phyloP scores from a whole-genome alignment of 2,797 vertebrate species.

The Ficedula albicollis region DNA sequence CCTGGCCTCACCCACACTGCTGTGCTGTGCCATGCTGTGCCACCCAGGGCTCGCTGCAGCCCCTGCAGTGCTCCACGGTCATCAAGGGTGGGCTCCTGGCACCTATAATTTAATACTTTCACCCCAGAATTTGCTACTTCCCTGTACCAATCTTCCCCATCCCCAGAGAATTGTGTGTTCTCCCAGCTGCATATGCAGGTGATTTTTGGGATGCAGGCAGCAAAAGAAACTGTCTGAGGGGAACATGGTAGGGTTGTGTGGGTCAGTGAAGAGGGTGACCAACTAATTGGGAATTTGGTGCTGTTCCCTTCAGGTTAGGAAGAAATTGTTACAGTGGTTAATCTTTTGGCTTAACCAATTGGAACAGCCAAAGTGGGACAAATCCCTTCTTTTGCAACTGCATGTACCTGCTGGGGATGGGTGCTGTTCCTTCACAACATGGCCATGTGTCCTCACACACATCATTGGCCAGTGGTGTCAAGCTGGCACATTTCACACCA shows the following conservation, averaged over 20 bases:
- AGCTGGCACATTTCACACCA: background rate
- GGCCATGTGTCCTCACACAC: background rate
- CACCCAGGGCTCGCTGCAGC: background rate
- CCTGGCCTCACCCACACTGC: fast-evolving
- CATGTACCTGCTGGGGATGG: background rate
- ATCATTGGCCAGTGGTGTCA: background rate
- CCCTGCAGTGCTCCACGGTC: fast-evolving
- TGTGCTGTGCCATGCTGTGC: background rate
- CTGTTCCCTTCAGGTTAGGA: background rate
- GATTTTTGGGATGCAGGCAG: background rate
- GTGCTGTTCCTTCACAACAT: background rate
- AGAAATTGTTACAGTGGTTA: background rate
- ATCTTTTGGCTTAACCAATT: background rate
- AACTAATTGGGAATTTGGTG: background rate
- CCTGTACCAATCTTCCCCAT: background rate
- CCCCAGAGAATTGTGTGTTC: fast-evolving
- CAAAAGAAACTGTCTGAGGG: background rate
- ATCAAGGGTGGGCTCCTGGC: background rate
- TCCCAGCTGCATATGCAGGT: background rate
- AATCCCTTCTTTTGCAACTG: background rate
- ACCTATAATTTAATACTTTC: background rate
- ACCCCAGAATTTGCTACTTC: background rate
- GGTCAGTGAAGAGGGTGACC: background rate
- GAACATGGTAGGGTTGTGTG: background rate
- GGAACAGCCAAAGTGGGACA: background rate